Conservation (phyloP, 2,797 vertebrate species). For the Siniperca undulata region DNA sequence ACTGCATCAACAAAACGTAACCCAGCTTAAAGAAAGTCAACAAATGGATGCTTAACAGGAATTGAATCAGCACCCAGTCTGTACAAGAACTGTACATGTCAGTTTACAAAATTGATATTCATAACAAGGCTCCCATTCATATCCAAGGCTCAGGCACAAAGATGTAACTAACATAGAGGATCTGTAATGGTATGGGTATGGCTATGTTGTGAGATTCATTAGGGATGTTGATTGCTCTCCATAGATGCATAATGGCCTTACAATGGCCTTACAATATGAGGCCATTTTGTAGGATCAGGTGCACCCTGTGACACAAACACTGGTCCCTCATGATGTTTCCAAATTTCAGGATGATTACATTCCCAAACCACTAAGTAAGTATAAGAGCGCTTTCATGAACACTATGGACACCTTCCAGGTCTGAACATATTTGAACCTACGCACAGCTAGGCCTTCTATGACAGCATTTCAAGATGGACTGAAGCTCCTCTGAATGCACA, state of each 20-base stretch:
- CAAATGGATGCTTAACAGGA: background rate
- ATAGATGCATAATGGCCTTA: background rate
- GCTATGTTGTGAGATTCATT: background rate
- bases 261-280: background rate
- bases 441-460: background rate
- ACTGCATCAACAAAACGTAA: background rate
- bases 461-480: background rate
- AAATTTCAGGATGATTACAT: conserved; percentile 15
- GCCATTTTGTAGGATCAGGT: conserved; percentile 18
- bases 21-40: background rate
- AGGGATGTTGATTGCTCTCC: background rate
- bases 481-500: conserved; percentile 4
- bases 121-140: conserved; percentile 23
- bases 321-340: background rate
- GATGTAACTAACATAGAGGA: background rate
- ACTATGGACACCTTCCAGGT: background rate
- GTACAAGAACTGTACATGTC: conserved; percentile 19
- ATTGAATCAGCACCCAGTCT: conserved; percentile 4
- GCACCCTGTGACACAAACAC: conserved; percentile 19
- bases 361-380: background rate
- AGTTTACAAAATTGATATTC: conserved; percentile 31
- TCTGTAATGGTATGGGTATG: background rate
- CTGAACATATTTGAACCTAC: background rate
- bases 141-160: background rate
- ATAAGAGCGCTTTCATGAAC: conserved; percentile 1